Evolutionary conservation across 2,888 invertebrate genomes (phyloP).

Genomic region (Cenopis cana): DNA sequence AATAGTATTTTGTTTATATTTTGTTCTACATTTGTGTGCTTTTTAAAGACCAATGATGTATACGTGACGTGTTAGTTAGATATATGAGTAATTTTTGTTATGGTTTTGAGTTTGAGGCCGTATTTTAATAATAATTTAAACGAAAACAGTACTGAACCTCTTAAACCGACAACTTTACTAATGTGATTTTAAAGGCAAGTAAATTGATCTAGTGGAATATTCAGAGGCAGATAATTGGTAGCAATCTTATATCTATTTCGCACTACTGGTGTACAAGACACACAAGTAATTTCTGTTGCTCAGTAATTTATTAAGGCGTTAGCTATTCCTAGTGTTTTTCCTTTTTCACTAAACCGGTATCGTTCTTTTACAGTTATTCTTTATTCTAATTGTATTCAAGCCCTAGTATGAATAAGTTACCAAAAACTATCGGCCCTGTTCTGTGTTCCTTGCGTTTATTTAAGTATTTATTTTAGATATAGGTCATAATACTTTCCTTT

Average conservation of each 20-base stretch:
- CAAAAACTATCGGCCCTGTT: constrained; percentile 55
- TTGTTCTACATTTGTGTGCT: neutral
- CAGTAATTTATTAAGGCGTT: neutral
- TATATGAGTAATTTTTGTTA: constrained; percentile 14
- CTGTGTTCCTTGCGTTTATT: constrained; percentile 65
- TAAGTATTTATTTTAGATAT: constrained; percentile 78
- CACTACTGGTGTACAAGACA: neutral
- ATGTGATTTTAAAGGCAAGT: neutral
- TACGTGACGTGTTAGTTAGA: constrained; percentile 14
- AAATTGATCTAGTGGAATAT: neutral
- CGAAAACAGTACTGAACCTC: constrained; percentile 15
- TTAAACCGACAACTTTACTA: neutral
- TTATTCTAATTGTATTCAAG: neutral
- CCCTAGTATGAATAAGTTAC: constrained; percentile 54
- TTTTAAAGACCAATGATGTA: constrained; percentile 15
- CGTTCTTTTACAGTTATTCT: neutral
- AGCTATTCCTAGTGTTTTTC: neutral
- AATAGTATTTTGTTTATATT: neutral
- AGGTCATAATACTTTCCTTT: constrained; percentile 54
- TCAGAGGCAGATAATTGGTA: neutral
- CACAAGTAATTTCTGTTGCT: too few relatives aligned
- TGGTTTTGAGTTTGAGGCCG: neutral
- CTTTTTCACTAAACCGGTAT: neutral
- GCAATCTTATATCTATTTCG: neutral
- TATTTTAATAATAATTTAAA: neutral